Conservation (phyloP, 2,888 invertebrate species). For the Pseudoips prasinana region DNA sequence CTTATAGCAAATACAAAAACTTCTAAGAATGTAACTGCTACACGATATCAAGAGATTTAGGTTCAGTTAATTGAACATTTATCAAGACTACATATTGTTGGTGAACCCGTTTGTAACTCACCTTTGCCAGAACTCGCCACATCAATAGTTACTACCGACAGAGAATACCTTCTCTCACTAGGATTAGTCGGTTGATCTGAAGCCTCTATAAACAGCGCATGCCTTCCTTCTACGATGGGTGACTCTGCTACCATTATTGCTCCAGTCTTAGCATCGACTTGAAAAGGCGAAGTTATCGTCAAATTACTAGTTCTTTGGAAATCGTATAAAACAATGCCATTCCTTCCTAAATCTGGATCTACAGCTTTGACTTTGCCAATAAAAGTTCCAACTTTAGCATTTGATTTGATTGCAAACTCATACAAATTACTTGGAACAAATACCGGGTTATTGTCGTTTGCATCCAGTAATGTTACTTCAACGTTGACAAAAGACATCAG, state of each 20-base stretch:
- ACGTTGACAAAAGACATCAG: slow-evolving; percentile 85
- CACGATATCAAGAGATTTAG: too few relatives aligned
- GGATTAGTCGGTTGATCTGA: slow-evolving; percentile 92
- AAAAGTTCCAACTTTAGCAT: slow-evolving; percentile 85
- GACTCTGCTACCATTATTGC: slow-evolving; percentile 85
- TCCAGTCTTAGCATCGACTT: slow-evolving; percentile 87
- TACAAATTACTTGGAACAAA: slow-evolving; percentile 93
- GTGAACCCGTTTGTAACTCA: too few relatives aligned
- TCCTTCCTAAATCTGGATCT: slow-evolving; percentile 89
- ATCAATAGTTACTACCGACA: slow-evolving; percentile 93
- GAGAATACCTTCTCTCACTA: slow-evolving; percentile 89
- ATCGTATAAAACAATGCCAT: slow-evolving; percentile 88
- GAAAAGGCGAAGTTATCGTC: slow-evolving; percentile 85
- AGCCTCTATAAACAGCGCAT: slow-evolving; percentile 92
- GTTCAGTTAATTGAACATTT: too few relatives aligned
- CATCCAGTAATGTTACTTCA: slow-evolving; percentile 91
- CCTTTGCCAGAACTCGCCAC: slow-evolving; percentile 82
- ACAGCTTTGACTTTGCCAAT: slow-evolving; percentile 91
- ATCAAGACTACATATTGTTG: too few relatives aligned
- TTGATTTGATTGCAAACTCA: slow-evolving; percentile 87
- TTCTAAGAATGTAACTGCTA: too few relatives aligned
- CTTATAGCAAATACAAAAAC: too few relatives aligned
- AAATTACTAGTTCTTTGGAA: slow-evolving; percentile 86
- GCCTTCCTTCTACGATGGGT: slow-evolving; percentile 86
- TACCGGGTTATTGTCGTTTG: slow-evolving; percentile 95